Base-by-base conservation (phyloP, 2,113 vertebrate species). In the Malurus elegans region DNA sequence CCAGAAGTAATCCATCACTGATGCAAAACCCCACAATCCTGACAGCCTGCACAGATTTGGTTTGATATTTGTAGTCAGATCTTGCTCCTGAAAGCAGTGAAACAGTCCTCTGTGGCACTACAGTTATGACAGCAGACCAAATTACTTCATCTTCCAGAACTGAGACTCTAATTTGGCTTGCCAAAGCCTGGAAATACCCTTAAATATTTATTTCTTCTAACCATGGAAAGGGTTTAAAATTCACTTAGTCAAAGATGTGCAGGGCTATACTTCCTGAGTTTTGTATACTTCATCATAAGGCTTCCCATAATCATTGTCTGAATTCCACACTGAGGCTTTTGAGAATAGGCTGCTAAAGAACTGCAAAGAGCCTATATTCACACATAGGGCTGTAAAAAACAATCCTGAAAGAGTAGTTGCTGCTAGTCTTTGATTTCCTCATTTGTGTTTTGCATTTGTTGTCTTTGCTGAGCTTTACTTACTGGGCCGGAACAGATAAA, bases 1-100 rank as follows among this genome's bases (percentile, higher is more conserved):
- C 84, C 83, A 79, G 86, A 12, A 85, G 14, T 60, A 45, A 96
- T 95, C 74, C 60, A 86, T 95, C 92, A 87, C 26, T 82, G 89
- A 70, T 57, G 54, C 47, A 94, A 83, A 93, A 64, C 28, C 24
- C 70, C 78, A 83, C 79, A 88, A 79, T 75, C 62, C 51, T 90
- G 56, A 93, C 82, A 92, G 87, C 19, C 64, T 86, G 67, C 91
- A 88, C 51, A 88, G 81, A 88, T 93, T 94, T 86, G n/a, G 51
- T 78, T 91, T 85, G 51, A 90, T 90, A 62, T 90, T 95, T 85
- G 45, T 26, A 96, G 92, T 70, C 67, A 83, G 48, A 64, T 58
- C 74, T 86, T 92, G 48, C 60, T 91, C 56, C 91, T 75, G 72
- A 88, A 79, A 83, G 25, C 42, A 87, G n/a, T 56, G 66, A 70